phyloP scores from a whole-genome alignment of 2,797 vertebrate genomes.

The Hypotaenidia okinawae region DNA sequence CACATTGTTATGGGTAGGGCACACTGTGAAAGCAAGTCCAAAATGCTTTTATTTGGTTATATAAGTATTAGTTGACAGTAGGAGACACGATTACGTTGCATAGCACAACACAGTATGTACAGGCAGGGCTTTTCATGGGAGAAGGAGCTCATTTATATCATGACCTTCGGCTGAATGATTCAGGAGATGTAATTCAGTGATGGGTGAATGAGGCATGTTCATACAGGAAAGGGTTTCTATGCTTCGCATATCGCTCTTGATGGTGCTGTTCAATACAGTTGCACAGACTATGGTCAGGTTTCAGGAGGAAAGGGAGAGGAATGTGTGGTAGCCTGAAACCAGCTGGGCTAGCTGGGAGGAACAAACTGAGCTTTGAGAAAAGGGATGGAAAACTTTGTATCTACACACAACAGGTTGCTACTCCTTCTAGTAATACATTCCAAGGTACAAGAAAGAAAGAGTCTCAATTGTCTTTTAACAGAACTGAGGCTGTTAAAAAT shows the following conservation, averaged over 20 bases:
- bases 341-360: neutral
- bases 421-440: neutral
- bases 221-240: neutral
- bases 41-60: neutral
- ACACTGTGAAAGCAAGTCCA: neutral
- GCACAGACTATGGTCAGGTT: neutral
- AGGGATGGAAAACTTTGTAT: neutral
- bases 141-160: neutral
- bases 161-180: neutral
- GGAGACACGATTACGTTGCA: neutral
- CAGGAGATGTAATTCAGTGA: neutral
- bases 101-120: neutral
- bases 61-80: neutral
- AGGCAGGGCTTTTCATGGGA: neutral
- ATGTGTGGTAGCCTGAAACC: neutral
- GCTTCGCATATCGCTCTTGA: neutral
- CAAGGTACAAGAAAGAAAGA: neutral
- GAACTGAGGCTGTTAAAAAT: neutral
- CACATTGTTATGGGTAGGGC: rapidly evolving
- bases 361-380: neutral
- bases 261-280: neutral
- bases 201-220: neutral
- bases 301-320: neutral
- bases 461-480: neutral
- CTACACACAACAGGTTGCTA: neutral